These are phyloP conservation scores for Plestiodon gilberti DNA, from an alignment of 2,113 vertebrate species.

Conservation along the genomic window DNA sequence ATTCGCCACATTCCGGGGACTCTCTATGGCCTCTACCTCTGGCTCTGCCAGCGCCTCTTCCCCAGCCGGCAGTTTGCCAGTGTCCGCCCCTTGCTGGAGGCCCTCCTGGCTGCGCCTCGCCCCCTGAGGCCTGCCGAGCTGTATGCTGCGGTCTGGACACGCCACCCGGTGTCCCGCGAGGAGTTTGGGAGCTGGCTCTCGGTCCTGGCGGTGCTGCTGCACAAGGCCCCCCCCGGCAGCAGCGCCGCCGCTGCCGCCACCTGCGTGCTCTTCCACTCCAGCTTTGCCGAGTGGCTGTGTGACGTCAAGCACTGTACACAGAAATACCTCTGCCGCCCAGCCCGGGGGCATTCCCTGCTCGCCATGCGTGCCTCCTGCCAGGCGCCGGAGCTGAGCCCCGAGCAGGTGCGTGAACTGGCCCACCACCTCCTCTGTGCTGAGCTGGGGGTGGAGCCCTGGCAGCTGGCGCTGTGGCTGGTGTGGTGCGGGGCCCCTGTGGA, in stretches of 20 bases:
- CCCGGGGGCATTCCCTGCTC: conserved; percentile 80
- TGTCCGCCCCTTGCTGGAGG: conserved; percentile 77
- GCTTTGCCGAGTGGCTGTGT: conserved; percentile 84
- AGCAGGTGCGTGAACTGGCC: conserved; percentile 71
- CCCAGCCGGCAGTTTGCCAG: conserved; percentile 73
- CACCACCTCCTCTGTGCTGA: conserved; percentile 71
- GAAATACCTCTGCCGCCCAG: conserved; percentile 78
- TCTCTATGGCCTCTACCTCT: conserved; percentile 84
- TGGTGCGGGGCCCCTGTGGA: conserved; percentile 75
- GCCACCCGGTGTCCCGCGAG: conserved; percentile 56
- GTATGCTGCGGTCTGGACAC: conserved; percentile 72
- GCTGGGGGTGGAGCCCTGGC: conserved; percentile 78
- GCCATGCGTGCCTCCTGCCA: conserved; percentile 77
- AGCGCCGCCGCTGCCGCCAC: no score
- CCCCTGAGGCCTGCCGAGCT: conserved; percentile 73
- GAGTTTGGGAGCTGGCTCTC: conserved; percentile 75
- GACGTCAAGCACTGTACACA: conserved; percentile 86
- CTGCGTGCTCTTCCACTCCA: conserved; percentile 81
- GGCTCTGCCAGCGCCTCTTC: conserved; percentile 85
- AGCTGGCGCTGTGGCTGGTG: conserved; percentile 72
- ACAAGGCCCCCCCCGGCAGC: conserved; percentile 65
- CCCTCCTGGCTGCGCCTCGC: conserved; percentile 72
- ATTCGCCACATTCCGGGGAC: conserved; percentile 85
- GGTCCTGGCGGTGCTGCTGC: conserved; percentile 71
- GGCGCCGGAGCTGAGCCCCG: conserved; percentile 74